Conservation (phyloP, 1,140 invertebrate species). For the Drosophila pallidifrons region DNA sequence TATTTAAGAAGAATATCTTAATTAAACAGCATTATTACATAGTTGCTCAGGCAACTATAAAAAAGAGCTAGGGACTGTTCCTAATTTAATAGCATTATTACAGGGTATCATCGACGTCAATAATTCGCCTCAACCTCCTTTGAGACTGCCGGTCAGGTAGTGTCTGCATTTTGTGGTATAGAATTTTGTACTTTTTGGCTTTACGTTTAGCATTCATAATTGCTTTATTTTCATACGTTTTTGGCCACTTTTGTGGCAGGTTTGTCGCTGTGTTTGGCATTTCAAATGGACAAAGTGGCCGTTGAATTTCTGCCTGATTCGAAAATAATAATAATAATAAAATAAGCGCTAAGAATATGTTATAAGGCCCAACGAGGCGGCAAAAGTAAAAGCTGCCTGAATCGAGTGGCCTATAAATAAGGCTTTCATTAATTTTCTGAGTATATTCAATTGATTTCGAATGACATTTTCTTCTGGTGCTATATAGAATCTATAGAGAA, state of each 20-base stretch:
- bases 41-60: too few species aligned
- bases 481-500: slow-evolving; percentile 20
- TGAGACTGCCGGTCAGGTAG: slow-evolving; percentile 2
- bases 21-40: too few species aligned
- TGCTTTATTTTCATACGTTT: slow-evolving; percentile 58
- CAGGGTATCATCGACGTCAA: slow-evolving; percentile 12
- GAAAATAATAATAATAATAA: slow-evolving; percentile 33
- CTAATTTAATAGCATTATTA: too few species aligned
- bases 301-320: slow-evolving; percentile 54
- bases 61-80: too few species aligned
- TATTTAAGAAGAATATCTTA: too few species aligned
- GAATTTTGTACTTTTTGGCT: slow-evolving; percentile 42
- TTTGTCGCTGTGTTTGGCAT: slow-evolving; percentile 61
- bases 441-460: slow-evolving; percentile 53
- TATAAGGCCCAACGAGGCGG: slow-evolving; percentile 52
- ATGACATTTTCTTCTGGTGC: not conserved
- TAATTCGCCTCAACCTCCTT: not conserved
- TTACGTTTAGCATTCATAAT: slow-evolving; percentile 74
- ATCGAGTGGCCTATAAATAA: slow-evolving; percentile 36
- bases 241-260: slow-evolving; percentile 31
- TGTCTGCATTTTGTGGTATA: slow-evolving; percentile 28
- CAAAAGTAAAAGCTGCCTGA: slow-evolving; percentile 64
- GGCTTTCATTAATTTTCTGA: slow-evolving; percentile 38
- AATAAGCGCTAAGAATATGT: slow-evolving; percentile 13
- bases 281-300: slow-evolving; percentile 65